phyloP scores from a whole-genome alignment of 2,888 invertebrate species.

The Crepidodera aurea region DNA sequence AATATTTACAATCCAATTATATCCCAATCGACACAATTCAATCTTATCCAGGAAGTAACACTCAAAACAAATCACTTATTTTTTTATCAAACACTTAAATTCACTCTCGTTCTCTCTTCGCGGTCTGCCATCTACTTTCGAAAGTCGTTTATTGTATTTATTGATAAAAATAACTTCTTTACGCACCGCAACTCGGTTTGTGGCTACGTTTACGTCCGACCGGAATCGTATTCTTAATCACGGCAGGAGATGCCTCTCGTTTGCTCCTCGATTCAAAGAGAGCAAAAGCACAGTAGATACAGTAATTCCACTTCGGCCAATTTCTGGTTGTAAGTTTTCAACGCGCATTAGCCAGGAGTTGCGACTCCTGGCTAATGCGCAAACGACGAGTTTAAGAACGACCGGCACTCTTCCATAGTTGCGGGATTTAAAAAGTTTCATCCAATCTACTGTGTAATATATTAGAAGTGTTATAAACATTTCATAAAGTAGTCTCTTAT shows the following conservation, averaged over 20 bases:
- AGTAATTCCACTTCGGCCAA: no score
- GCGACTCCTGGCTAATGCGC: no score
- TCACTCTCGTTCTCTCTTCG: constrained; percentile 3
- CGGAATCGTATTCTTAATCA: neutral
- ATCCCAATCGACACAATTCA: neutral
- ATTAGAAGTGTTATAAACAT: no score
- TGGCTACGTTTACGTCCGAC: neutral
- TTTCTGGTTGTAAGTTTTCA: no score
- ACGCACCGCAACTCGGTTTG: constrained; percentile 1
- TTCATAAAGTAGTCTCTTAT: no score
- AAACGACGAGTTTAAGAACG: no score
- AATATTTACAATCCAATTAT: neutral
- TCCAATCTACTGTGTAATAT: no score
- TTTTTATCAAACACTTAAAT: neutral
- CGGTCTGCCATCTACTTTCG: neutral
- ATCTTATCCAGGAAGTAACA: neutral
- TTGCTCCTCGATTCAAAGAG: neutral
- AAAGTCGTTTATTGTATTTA: constrained; percentile 1
- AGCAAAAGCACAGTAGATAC: no score
- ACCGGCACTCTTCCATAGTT: no score
- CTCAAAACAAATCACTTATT: neutral
- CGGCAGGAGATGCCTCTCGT: neutral
- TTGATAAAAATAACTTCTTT: constrained; percentile 3
- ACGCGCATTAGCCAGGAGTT: no score
- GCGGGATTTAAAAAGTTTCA: no score